These are phyloP conservation scores for Dryobota labecula DNA, from an alignment of 2,888 invertebrate species.

Conservation along the genomic window DNA sequence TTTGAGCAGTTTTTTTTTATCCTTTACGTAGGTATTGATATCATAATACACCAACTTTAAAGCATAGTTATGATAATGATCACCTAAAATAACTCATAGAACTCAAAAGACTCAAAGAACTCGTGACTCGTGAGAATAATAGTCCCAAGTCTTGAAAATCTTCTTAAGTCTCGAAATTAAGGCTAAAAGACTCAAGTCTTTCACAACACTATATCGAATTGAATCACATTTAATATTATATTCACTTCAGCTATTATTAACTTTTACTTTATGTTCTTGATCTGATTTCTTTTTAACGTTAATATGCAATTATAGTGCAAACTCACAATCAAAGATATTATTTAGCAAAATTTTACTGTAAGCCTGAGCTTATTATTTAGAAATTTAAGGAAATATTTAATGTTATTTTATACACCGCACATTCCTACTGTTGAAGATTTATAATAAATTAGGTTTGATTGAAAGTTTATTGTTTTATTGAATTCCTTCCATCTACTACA, in stretches of 20 bases:
- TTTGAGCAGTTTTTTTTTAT: background rate
- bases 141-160: background rate
- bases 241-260: slow-evolving; percentile 28
- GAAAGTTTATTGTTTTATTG: slow-evolving; percentile 32
- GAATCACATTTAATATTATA: background rate
- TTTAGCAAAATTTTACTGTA: slow-evolving; percentile 31
- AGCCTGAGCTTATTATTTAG: slow-evolving; percentile 1
- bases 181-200: background rate
- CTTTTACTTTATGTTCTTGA: slow-evolving; percentile 26
- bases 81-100: background rate
- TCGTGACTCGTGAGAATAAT: background rate
- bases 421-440: slow-evolving; percentile 53
- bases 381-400: slow-evolving; percentile 28
- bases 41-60: background rate
- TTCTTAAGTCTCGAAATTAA: background rate
- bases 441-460: slow-evolving; percentile 41
- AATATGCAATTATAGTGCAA: slow-evolving; percentile 41
- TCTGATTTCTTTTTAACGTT: slow-evolving; percentile 35
- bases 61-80: background rate
- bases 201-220: background rate
- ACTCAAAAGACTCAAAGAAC: background rate
- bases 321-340: slow-evolving; percentile 55
- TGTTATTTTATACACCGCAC: slow-evolving; percentile 41
- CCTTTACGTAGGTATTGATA: background rate
- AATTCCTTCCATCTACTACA: background rate